Conservation (phyloP, 1,140 invertebrate species). For the Pseudomyrmex cubaensis region DNA sequence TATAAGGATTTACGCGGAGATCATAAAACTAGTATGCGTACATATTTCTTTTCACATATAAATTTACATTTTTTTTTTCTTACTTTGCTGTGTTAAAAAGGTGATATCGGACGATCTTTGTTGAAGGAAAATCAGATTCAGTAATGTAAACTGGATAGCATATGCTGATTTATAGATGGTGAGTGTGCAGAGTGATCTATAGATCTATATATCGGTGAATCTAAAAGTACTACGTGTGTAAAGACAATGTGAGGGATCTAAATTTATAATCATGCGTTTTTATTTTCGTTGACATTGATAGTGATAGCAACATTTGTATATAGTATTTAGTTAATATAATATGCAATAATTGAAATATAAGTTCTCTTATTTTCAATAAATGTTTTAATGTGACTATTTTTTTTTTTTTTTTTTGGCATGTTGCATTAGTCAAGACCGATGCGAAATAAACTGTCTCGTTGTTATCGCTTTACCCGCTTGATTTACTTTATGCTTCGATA, state of each 20-base stretch:
- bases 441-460: constrained; percentile 67
- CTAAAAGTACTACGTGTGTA: neutral
- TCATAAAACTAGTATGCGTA: no score
- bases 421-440: constrained; percentile 48
- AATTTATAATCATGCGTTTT: neutral
- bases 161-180: neutral
- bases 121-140: neutral
- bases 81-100: neutral
- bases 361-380: neutral
- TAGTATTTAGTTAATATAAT: neutral
- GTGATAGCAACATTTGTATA: neutral
- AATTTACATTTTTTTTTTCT: neutral
- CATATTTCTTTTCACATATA: no score
- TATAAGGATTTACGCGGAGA: no score
- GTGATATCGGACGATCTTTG: neutral
- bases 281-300: constrained; percentile 1
- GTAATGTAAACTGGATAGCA: neutral
- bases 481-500: constrained; percentile 75
- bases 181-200: neutral
- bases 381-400: no score
- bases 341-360: neutral
- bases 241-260: neutral
- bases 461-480: constrained; percentile 77
- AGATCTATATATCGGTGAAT: neutral
- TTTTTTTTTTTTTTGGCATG: constrained; percentile 9